Evolutionary conservation across 2,113 vertebrate genomes (phyloP).

Genomic region (Saccopteryx leptura): DNA sequence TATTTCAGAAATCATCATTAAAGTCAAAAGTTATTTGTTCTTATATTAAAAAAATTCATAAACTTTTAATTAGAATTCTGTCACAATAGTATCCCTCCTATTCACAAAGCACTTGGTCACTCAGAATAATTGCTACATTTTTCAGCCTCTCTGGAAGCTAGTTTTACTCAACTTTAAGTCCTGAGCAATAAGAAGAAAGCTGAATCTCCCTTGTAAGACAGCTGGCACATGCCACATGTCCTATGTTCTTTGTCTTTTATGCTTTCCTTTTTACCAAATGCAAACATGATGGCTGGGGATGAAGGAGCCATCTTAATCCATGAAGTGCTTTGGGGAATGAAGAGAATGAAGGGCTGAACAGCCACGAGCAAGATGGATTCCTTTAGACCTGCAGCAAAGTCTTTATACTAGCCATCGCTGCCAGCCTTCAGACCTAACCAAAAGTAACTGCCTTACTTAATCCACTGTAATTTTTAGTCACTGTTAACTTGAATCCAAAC

Average conservation of each 20-base stretch:
- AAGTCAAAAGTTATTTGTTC: not conserved
- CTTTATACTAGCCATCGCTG: not conserved
- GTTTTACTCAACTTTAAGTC: conserved; percentile 6
- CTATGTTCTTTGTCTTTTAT: not conserved
- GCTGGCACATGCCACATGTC: not conserved
- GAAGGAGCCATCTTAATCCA: not conserved
- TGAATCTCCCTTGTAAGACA: not conserved
- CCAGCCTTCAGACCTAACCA: not conserved
- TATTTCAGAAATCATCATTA: not conserved
- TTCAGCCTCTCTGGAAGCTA: not conserved
- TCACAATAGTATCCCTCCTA: not conserved
- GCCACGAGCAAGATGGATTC: not conserved
- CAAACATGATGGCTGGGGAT: not conserved
- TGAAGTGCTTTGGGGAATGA: not conserved
- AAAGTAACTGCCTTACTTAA: not conserved
- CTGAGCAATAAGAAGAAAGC: not conserved
- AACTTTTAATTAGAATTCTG: not conserved
- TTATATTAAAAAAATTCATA: conserved; percentile 11
- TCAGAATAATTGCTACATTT: not conserved
- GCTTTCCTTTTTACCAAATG: not conserved
- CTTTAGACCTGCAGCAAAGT: not conserved
- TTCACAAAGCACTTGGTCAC: not conserved
- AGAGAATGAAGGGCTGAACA: not conserved
- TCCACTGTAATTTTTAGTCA: not conserved
- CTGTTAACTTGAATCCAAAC: not conserved